A percentile compares a stretch with the other conserved stretches of the same genome.
phyloP scores from a whole-genome alignment of 2,113 vertebrate species.

The Rhinichthys klamathensis region DNA sequence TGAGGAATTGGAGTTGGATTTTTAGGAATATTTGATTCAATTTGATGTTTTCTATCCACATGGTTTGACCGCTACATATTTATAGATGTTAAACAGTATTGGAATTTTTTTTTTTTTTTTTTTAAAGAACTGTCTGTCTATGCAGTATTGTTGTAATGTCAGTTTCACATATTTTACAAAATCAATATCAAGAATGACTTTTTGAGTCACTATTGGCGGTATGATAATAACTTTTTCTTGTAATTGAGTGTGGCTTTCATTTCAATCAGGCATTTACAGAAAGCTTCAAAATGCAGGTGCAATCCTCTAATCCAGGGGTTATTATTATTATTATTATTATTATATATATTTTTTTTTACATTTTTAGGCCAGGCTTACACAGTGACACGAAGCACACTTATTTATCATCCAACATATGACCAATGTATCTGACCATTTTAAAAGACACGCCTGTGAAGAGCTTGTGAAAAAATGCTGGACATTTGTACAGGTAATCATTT shows the following conservation, averaged over 20 bases:
- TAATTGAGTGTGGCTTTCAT: constrained; percentile 5
- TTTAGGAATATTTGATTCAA: constrained; percentile 52
- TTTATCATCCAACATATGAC: neutral
- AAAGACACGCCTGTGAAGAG: neutral
- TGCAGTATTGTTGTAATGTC: constrained; percentile 26
- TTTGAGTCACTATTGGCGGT: neutral
- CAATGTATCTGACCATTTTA: neutral
- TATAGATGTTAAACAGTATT: constrained; percentile 56
- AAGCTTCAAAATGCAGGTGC: neutral
- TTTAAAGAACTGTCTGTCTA: neutral
- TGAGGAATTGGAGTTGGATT: constrained; percentile 48
- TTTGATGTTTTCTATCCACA: constrained; percentile 52
- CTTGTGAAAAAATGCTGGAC: constrained; percentile 18
- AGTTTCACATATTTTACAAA: neutral
- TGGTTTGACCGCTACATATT: constrained; percentile 57
- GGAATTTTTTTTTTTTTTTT: neutral
- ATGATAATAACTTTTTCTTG: neutral
- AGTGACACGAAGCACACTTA: neutral
- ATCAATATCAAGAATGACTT: constrained; percentile 13
- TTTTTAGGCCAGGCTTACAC: neutral
- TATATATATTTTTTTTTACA: neutral
- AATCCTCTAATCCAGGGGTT: neutral
- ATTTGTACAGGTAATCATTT: constrained; percentile 61
- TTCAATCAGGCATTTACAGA: constrained; percentile 9
- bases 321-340: neutral